Evolutionary conservation across 2,888 invertebrate genomes (phyloP), one percentile per base, ranked within the genome.

Genomic region (Marronus borbonicus): DNA sequence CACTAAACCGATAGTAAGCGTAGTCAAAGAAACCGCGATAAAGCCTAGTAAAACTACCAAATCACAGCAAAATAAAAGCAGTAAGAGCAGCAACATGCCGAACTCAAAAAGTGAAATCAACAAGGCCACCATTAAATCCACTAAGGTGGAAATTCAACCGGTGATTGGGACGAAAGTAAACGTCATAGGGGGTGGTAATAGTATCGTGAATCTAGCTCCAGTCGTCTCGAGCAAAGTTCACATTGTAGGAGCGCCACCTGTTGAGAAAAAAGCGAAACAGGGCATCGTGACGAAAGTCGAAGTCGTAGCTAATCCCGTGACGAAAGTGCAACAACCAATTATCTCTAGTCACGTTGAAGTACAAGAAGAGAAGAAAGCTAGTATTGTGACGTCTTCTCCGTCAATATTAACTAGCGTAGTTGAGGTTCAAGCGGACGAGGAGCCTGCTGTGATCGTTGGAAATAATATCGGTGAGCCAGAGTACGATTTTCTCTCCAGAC

Each of bases 401-500:
- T 84, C 85, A 12, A 89, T 91, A 82, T 83, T 92, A 60, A 91
- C 91, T 39, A 92, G 92, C 81, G 87, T 92, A 66, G 89, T 92
- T 58, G 91, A 93, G 87, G 88, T 92, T 28, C 85, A 77, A 84
- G 84, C 75, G 87, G 88, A 82, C 2, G 85, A 85, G 77, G 92
- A 93, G 79, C 92, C 93, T 17, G 90, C 92, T 62, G 87, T 91
- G 68, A 90, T 92, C 44, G 82, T 88, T 14, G 94, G 94, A 79
- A 95, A 95, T 84, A 94, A 94, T 84, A 91, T 94, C 55, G 94
- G 93, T 28, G 94, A 94, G 81, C 95, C 95, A 0, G 96, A 96
- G 88, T 96, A 96, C 85, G 96, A 96, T 86, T 94, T 95, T 85
- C 90, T 96, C 3, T 96, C 96, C 7, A 92, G 95, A 55, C 96